Conservation (phyloP, 1,140 invertebrate genomes). For the Hypothenemus hampei region DNA sequence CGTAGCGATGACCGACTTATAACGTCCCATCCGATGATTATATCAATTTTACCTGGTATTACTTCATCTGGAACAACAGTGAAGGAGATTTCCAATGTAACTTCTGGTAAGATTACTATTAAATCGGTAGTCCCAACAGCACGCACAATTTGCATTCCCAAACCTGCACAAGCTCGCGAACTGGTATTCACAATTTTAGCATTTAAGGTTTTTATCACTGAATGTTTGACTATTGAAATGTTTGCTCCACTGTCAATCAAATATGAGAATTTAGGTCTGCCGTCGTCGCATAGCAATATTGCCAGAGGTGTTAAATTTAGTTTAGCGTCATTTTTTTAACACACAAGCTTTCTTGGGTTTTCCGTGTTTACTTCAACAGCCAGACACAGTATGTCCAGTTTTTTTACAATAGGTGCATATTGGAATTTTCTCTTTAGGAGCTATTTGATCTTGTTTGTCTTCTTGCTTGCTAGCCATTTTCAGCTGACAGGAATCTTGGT, state of each 20-base stretch:
- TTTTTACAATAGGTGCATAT: constrained; percentile 2
- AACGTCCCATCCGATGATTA: constrained; percentile 22
- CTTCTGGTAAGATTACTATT: not conserved
- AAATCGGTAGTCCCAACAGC: constrained; percentile 5
- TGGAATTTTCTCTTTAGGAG: too few relatives aligned
- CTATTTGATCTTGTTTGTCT: too few relatives aligned
- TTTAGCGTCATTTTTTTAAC: too few relatives aligned
- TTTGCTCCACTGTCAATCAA: constrained; percentile 10
- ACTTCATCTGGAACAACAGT: constrained; percentile 4
- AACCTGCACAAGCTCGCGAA: constrained; percentile 5
- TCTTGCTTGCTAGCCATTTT: too few relatives aligned
- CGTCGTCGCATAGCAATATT: constrained; percentile 11
- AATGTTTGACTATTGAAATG: constrained; percentile 14
- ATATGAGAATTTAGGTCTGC: not conserved
- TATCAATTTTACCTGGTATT: constrained; percentile 6
- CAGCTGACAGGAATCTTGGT: too few relatives aligned
- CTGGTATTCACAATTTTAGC: too few relatives aligned
- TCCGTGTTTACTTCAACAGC: constrained; percentile 13
- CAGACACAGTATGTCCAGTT: constrained; percentile 1
- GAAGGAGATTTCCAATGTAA: constrained; percentile 7
- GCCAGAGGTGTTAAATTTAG: constrained; percentile 13
- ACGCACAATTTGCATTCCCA: constrained; percentile 13
- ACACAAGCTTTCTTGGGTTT: constrained; percentile 18
- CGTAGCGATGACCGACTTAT: constrained; percentile 7
- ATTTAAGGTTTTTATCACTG: too few relatives aligned